These are phyloP conservation scores for Oceanodroma leucorhoa DNA, from an alignment of 2,797 vertebrate genomes.

Conservation along the genomic window DNA sequence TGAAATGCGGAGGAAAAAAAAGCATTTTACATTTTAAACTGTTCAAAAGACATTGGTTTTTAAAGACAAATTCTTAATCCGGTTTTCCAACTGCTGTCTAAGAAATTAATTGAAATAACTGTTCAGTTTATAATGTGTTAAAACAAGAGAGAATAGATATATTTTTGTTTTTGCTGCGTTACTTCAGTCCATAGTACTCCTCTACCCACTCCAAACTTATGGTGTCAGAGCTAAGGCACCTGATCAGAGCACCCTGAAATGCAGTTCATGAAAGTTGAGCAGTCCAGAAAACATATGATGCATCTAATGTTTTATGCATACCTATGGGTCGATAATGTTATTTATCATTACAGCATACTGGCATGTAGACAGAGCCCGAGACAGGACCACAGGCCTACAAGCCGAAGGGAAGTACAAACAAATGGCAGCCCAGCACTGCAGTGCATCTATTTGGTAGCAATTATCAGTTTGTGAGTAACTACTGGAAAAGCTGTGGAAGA, in stretches of 20 bases:
- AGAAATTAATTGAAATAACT: neutral
- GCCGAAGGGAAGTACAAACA: neutral
- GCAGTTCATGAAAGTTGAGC: slow-evolving; percentile 36
- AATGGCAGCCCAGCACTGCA: slow-evolving; percentile 12
- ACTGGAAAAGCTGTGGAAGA: neutral
- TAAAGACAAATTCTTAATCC: neutral
- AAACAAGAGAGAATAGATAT: neutral
- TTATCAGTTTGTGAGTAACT: slow-evolving; percentile 28
- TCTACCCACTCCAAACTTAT: neutral
- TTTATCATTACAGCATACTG: slow-evolving; percentile 26
- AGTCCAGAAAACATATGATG: neutral
- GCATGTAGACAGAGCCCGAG: neutral
- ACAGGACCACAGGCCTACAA: slow-evolving; percentile 6
- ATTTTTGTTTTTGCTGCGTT: neutral
- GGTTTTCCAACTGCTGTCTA: neutral
- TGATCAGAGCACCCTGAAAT: slow-evolving; percentile 15
- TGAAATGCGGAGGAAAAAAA: neutral
- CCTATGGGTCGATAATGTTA: slow-evolving; percentile 11
- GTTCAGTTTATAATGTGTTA: neutral
- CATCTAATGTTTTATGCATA: slow-evolving; percentile 48
- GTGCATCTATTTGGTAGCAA: slow-evolving; percentile 2
- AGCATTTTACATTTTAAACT: neutral
- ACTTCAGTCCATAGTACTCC: neutral
- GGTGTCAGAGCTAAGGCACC: neutral
- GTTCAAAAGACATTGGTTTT: neutral